Evolutionary conservation across 2,797 vertebrate genomes (phyloP), one percentile per base, ranked within the genome.

Genomic region (Sebastes flavidus): DNA sequence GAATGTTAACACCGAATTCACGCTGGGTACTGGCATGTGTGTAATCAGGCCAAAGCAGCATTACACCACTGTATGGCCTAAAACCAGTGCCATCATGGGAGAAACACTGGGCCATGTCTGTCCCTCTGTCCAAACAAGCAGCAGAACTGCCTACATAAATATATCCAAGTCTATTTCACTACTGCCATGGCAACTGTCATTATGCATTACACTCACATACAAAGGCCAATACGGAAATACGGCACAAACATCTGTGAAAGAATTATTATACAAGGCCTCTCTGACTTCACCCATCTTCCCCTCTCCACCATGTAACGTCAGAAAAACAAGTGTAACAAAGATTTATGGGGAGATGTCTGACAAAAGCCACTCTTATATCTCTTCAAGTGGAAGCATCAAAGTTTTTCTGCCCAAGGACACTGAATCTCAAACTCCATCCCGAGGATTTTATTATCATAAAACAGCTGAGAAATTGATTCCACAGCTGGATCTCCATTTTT

Each of bases 61-160:
- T 60, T 49, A 55, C 24, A 67, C 20, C 63, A 77, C 12, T 27
- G 27, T 22, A 24, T 22, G 61, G 9, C 8, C 38, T 55, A 6
- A 34, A 74, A 65, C 9, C n/a, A 29, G 42, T 25, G 32, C 30
- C 78, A 76, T 32, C 9, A 8, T 58, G 74, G 32, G 16, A 25
- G 6, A 71, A 56, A 79, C 69, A 69, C 59, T 27, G 20, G 13
- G 20, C 25, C 36, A 20, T 6, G 56, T 24, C 29, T 25, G 7
- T 62, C 16, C 14, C 38, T 72, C 11, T 42, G 32, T 38, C 55
- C n/a, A 67, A 74, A 82, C 14, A 65, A 79, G 82, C 24, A 74
- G 70, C 20, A 55, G 18, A 32, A 27, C 18, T 58, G 36, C 49
- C 11, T 7, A 20, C 32, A 69, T 68, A 22, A 74, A 83, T 80